Percentiles rank a stretch among this genome's conserved stretches.
Evolutionary conservation across 1,140 invertebrate genomes (phyloP).

Genomic region (Cyrtorhinus lividipennis): DNA sequence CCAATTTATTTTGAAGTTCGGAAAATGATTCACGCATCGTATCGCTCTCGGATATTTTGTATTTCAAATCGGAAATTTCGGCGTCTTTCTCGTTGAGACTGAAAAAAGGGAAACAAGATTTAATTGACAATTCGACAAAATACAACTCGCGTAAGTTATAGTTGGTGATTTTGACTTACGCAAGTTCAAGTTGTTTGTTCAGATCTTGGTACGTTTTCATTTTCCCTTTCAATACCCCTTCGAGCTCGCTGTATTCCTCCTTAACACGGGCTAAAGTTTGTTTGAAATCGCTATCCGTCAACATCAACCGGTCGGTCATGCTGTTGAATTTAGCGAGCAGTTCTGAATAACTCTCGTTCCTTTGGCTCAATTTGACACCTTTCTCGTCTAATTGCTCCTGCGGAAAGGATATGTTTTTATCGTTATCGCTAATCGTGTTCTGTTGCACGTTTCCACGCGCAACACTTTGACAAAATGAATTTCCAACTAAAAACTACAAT

Average conservation of each 20-base stretch:
- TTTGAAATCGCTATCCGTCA: constrained; percentile 9
- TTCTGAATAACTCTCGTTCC: constrained; percentile 8
- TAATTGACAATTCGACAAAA: not conserved
- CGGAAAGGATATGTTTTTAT: constrained; percentile 2
- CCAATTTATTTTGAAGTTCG: constrained; percentile 25
- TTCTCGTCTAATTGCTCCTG: constrained; percentile 16
- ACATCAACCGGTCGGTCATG: not conserved
- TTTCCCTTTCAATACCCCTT: constrained; percentile 13
- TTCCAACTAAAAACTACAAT: not conserved
- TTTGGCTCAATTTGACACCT: not conserved
- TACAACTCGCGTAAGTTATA: too few species aligned
- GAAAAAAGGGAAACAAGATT: constrained; percentile 23
- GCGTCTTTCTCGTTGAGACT: constrained; percentile 25
- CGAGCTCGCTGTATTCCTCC: constrained; percentile 11
- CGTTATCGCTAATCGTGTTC: too few species aligned
- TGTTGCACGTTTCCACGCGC: too few species aligned
- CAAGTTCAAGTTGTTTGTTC: constrained; percentile 11
- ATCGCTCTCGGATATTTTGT: constrained; percentile 33
- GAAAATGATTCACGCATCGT: constrained; percentile 2
- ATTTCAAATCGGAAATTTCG: constrained; percentile 25
- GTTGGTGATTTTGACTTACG: not conserved
- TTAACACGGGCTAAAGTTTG: constrained; percentile 11
- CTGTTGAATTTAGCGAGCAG: constrained; percentile 10
- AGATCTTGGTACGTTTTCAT: constrained; percentile 9
- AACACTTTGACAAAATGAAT: too few species aligned